Conservation (phyloP, 2,113 vertebrate genomes). For the Pionites leucogaster region DNA sequence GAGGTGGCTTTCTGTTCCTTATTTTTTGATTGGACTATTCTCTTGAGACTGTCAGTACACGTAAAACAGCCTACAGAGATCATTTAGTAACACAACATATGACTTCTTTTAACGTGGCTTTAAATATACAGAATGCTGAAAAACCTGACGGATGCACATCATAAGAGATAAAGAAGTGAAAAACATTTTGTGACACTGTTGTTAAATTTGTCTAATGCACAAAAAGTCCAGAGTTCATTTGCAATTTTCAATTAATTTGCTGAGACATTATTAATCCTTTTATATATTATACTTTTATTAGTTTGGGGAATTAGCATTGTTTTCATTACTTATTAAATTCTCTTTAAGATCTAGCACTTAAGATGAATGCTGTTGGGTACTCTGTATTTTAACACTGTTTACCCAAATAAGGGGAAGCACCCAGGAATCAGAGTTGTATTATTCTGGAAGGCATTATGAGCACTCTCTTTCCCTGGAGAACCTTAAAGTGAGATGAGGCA, state of each 20-base stretch:
- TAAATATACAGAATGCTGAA: background rate
- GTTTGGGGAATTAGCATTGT: background rate
- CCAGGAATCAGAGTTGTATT: background rate
- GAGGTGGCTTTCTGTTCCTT: background rate
- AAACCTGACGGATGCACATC: background rate
- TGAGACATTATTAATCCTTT: background rate
- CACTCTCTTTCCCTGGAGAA: background rate
- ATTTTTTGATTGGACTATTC: background rate
- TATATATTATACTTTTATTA: background rate
- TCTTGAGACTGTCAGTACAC: background rate
- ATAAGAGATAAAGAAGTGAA: background rate
- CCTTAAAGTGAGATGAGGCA: background rate
- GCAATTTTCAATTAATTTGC: background rate
- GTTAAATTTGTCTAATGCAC: background rate
- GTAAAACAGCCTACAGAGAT: background rate
- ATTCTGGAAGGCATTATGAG: background rate
- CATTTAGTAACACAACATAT: background rate
- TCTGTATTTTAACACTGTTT: background rate
- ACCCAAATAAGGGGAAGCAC: background rate
- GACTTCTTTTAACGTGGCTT: background rate
- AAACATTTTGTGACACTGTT: fast-evolving
- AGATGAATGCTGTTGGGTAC: background rate
- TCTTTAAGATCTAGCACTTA: background rate
- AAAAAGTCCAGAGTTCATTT: background rate
- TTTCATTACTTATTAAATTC: background rate